A percentile compares a stretch with the other conserved stretches of the same genome.
These are phyloP conservation scores for Myripristis murdjan DNA, from an alignment of 2,797 vertebrate species.

Conservation along the genomic window DNA sequence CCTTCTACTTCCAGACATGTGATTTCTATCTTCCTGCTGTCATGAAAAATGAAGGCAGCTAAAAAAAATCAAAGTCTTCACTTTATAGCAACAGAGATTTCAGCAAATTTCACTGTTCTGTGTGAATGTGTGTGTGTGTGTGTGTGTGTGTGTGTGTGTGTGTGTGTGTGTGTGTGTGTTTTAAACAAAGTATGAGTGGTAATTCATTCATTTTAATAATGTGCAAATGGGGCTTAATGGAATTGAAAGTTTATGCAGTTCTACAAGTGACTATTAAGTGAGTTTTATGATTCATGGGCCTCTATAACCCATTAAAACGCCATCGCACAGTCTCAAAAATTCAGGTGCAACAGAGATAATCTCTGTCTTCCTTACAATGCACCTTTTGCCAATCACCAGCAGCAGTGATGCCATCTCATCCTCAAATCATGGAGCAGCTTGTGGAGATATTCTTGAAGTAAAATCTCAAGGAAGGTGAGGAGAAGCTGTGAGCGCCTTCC, in stretches of 20 bases:
- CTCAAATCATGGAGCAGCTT: slow-evolving; percentile 56
- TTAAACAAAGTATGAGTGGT: slow-evolving; percentile 10
- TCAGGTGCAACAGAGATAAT: slow-evolving; percentile 48
- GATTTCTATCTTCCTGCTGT: too few species aligned
- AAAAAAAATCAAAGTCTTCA: slow-evolving; percentile 4
- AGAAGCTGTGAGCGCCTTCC: slow-evolving; percentile 31
- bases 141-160: too few species aligned
- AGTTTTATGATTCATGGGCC: too few species aligned
- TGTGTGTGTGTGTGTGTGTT: too few species aligned
- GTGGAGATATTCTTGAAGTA: slow-evolving; percentile 61
- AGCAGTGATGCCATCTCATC: slow-evolving; percentile 37
- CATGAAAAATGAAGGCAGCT: too few species aligned
- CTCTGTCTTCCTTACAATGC: slow-evolving; percentile 31
- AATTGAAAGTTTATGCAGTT: slow-evolving; percentile 23
- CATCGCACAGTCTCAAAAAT: slow-evolving; percentile 25
- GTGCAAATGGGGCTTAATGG: slow-evolving; percentile 9
- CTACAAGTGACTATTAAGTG: not conserved
- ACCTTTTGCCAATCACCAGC: slow-evolving; percentile 35
- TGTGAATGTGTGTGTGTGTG: slow-evolving; percentile 23
- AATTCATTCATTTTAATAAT: slow-evolving; percentile 34
- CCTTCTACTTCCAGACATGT: too few species aligned
- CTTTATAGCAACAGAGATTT: slow-evolving; percentile 30
- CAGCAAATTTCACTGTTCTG: slow-evolving; percentile 29
- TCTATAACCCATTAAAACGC: too few species aligned
- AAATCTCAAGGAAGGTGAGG: slow-evolving; percentile 66